Evolutionary conservation across 2,797 vertebrate species (phyloP), one percentile per base, ranked within the genome.

Genomic region (Coregonus ussuriensis): DNA sequence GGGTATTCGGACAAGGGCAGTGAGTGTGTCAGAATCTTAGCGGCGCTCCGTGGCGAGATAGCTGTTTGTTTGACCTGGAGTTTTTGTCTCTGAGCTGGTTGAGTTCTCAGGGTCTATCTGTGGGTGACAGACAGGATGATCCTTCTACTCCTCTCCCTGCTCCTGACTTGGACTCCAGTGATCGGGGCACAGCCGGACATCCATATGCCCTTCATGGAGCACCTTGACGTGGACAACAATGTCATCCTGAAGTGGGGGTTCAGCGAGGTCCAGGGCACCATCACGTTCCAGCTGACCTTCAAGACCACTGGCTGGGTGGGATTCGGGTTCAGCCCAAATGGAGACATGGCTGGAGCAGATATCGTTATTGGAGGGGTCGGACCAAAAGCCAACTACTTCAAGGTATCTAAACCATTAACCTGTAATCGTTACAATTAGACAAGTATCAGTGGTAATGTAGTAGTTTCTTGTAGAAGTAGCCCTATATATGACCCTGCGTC

Each of bases 241-340:
- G 81, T 94, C 51, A 85, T 56, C 66, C 81, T 96, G 68, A 29
- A 16, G 76, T 95, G 94, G 95, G 94, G 96, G 68, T 94, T 94
- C 1, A 85, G 95, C 0, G 25, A 25, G 0, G 25, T 25, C 25
- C 25, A 25, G 25, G 25, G 25, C 25, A 25, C 25, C 25, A 25
- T 25, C 25, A 25, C 25, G 25, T 25, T 25, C 25, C 25, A 25
- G 25, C 25, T 25, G 25, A 25, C 25, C 25, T 25, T 25, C 25
- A 25, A 25, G 25, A 25, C 25, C 25, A 25, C 25, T 25, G 25
- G 25, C 25, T 25, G 0, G 0, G 25, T 25, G 25, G 25, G 25
- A 25, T 25, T 25, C 1, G 25, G 25, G 25, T 25, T 25, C 25
- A 25, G 25, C 25, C 25, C 25, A 25, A 25, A 25, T 25, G 25